phyloP scores from a whole-genome alignment of 2,797 vertebrate species.

The Oreortyx pictus region DNA sequence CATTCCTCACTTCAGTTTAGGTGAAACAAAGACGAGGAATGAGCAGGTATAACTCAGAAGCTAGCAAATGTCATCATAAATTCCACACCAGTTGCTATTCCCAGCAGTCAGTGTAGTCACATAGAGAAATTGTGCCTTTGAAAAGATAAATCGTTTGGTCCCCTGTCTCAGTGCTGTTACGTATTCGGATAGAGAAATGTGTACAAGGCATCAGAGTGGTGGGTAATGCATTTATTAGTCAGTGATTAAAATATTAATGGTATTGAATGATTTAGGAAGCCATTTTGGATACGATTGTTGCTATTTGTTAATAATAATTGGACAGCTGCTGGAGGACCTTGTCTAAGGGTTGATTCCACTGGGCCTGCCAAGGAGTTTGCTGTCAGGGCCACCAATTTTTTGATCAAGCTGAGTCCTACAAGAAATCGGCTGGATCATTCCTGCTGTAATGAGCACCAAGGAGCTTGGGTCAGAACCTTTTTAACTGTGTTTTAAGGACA shows the following conservation, averaged over 20 bases:
- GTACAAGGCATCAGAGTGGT: neutral
- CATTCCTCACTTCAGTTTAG: neutral
- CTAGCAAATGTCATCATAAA: neutral
- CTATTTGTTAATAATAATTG: neutral
- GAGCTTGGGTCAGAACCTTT: neutral
- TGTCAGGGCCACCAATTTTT: neutral
- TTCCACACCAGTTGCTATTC: neutral
- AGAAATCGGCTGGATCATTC: neutral
- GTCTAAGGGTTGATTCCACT: fast-evolving
- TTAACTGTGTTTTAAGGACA: fast-evolving
- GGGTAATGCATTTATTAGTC: neutral
- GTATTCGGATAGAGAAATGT: neutral
- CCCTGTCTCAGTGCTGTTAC: neutral
- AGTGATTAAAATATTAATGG: neutral
- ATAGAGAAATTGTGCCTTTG: neutral
- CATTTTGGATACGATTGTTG: neutral
- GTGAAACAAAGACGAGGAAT: neutral
- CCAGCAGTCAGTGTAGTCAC: neutral
- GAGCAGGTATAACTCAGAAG: neutral
- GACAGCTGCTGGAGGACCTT: neutral
- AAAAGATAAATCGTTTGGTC: neutral
- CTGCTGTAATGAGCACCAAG: neutral
- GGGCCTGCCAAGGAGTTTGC: neutral
- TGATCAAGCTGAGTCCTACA: neutral
- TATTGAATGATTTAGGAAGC: neutral